These are phyloP conservation scores for Heteractis magnifica DNA, from an alignment of 92 coral and sea anemone species.

Conservation along the genomic window DNA sequence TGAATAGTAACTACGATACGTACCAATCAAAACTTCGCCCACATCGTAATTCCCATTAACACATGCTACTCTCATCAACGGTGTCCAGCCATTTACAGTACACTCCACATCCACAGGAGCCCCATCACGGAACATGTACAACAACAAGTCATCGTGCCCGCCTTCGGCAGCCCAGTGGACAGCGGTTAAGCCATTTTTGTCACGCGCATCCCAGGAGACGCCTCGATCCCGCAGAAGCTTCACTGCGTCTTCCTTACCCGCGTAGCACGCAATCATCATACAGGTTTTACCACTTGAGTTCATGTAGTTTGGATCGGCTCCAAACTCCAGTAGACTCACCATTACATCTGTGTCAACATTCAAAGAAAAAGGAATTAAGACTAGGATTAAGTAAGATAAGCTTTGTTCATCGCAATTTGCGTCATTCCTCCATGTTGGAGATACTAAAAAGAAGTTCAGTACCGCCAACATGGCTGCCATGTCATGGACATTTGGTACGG, in stretches of 20 bases:
- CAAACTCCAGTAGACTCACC: slow-evolving; percentile 77
- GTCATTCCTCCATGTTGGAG: too few relatives aligned
- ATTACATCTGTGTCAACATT: slow-evolving; percentile 55
- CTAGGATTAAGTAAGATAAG: not conserved
- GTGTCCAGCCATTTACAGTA: slow-evolving; percentile 80
- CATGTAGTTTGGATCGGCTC: slow-evolving; percentile 81
- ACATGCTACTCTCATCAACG: slow-evolving; percentile 96
- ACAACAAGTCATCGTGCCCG: slow-evolving; percentile 86
- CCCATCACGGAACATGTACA: slow-evolving; percentile 77
- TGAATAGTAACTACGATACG: not conserved
- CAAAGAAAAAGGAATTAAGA: not conserved
- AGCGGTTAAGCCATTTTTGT: slow-evolving; percentile 91
- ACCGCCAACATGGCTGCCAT: too few relatives aligned
- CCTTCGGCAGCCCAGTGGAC: slow-evolving; percentile 99
- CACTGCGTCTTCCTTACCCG: slow-evolving; percentile 83
- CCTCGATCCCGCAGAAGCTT: slow-evolving; percentile 75
- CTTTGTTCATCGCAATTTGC: too few relatives aligned
- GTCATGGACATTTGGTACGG: too few relatives aligned
- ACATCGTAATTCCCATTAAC: slow-evolving; percentile 85
- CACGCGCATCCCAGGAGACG: slow-evolving; percentile 80
- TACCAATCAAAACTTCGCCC: slow-evolving; percentile 70
- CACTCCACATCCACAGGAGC: slow-evolving; percentile 84
- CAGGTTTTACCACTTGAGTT: slow-evolving; percentile 82
- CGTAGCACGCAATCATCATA: slow-evolving; percentile 86
- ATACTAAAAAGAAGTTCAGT: too few relatives aligned